These are phyloP conservation scores for Babylonia areolata DNA, from an alignment of 1,140 invertebrate genomes.

Conservation along the genomic window DNA sequence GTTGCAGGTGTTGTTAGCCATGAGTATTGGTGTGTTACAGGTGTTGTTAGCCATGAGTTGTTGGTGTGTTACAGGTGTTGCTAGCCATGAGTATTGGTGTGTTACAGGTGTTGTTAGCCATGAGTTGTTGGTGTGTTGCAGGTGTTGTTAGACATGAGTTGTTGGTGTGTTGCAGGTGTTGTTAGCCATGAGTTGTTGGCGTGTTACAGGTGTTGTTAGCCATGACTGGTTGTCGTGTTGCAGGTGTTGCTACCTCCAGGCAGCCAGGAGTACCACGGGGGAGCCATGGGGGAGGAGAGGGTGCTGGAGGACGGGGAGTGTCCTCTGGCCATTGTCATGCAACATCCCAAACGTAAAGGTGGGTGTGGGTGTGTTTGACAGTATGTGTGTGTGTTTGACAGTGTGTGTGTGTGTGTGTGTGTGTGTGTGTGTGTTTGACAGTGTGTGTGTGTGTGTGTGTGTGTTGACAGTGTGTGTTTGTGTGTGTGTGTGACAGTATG, in stretches of 20 bases:
- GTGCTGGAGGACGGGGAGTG: conserved; percentile 98
- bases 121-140: neutral
- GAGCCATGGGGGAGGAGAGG: conserved; percentile 83
- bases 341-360: conserved; percentile 80
- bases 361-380: conserved; percentile 62
- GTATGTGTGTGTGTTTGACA: neutral
- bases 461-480: neutral
- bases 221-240: conserved; percentile 4
- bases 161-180: neutral
- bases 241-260: conserved; percentile 73
- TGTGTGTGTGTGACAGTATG: neutral
- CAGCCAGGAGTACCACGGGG: conserved; percentile 77
- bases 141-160: neutral
- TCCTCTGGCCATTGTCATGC: conserved; percentile 88
- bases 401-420: conserved; percentile 8
- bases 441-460: neutral
- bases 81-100: neutral
- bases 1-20: neutral
- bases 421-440: neutral
- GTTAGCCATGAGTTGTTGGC: neutral
- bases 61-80: no score
- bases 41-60: no score
- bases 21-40: no score
- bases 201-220: neutral
- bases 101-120: neutral